Base-by-base conservation (phyloP, 2,113 vertebrate species). In the Lasiurus cinereus region DNA sequence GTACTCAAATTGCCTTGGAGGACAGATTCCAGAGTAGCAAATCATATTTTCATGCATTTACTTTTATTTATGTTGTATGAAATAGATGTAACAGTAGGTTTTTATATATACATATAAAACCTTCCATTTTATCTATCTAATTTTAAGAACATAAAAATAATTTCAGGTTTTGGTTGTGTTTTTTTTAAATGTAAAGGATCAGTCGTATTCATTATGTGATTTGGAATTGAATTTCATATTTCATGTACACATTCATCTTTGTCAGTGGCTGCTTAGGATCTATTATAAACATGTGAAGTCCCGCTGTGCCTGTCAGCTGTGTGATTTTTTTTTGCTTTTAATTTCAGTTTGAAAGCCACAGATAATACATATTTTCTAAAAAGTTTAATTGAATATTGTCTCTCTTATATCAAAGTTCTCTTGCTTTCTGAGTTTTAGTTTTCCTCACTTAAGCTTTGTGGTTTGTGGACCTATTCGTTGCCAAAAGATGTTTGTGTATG, bases 201-300 rank as follows among this genome's bases (percentile, higher is more conserved):
- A 46, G 0, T 85, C 21, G 11, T 73, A 83, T 66, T 94, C 31
- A 36, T 72, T 69, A n/a, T 90, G 21, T 96, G 82, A 8, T 91
- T 97, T 96, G 95, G 96, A 95, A 93, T 88, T 73, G 94, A 96
- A 95, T 96, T 93, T 90, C 36, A 5, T 76, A 33, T 67, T 93
- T 96, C 59, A 94, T 76, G 33, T 62, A 46, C 89, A 69, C 46
- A 22, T 93, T 93, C 66, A 22, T 96, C 62, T 95, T 24, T 90
- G 36, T 90, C 14, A 46, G 0, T 66, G 48, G 67, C 31, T 59
- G 79, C 79, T 83, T 69, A 76, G 56, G 39, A 74, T 11, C 59
- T 64, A 1, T 56, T 56, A 19, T 13, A 56, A 36, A 9, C 77
- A 54, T 5, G 18, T 54, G 36, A n/a, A 31, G 70, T 93, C 79